Evolutionary conservation across 2,888 invertebrate genomes (phyloP).

Genomic region (Megalurothrips usitatus): DNA sequence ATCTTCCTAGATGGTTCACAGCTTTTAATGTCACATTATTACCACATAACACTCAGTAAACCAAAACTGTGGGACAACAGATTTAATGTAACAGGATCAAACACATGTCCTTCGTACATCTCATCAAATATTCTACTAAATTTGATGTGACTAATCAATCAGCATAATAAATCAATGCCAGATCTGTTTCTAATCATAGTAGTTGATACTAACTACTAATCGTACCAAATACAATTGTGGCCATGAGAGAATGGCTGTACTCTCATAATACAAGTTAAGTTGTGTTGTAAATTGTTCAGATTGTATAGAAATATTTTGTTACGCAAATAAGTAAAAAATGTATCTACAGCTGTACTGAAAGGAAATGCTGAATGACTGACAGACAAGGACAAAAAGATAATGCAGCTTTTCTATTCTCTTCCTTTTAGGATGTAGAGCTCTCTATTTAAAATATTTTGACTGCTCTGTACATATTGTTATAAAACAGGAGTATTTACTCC

Average conservation of each 20-base stretch:
- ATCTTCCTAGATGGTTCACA: background rate
- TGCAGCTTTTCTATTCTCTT: slow-evolving; percentile 7
- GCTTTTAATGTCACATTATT: background rate
- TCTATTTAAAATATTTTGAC: background rate
- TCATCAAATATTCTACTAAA: background rate
- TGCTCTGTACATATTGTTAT: background rate
- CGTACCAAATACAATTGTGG: background rate
- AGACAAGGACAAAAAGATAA: background rate
- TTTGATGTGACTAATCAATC: too few relatives aligned
- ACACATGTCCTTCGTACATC: background rate
- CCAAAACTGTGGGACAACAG: background rate
- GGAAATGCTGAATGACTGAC: slow-evolving; percentile 9
- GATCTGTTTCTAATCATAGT: background rate
- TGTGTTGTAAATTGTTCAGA: background rate
- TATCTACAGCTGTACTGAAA: background rate
- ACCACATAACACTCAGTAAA: background rate
- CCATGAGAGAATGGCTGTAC: background rate
- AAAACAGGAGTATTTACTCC: background rate
- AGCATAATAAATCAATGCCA: background rate
- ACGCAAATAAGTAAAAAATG: background rate
- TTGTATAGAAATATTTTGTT: slow-evolving; percentile 11
- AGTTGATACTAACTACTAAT: background rate
- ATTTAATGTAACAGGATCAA: background rate
- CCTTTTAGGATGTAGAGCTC: background rate
- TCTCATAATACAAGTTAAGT: background rate